Conservation (phyloP, 2,113 vertebrate species). For the Daboia siamensis region DNA sequence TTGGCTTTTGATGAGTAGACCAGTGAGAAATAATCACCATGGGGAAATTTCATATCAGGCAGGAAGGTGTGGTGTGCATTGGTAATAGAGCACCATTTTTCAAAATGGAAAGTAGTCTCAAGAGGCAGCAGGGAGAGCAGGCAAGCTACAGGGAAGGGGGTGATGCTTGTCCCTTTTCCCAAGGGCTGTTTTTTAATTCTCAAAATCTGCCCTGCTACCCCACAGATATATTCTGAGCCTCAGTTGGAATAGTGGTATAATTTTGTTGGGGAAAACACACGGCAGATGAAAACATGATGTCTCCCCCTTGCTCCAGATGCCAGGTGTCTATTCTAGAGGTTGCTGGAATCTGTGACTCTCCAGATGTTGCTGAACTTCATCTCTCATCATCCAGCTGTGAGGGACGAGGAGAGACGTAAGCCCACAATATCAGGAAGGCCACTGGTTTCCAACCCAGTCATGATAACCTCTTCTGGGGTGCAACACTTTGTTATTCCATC, state of each 20-base stretch:
- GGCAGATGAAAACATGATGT: background rate
- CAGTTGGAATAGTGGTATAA: too few relatives aligned
- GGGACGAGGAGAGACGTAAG: background rate
- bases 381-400: background rate
- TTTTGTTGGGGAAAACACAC: background rate
- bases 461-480: background rate
- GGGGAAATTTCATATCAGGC: background rate
- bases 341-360: background rate
- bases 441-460: background rate
- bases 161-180: background rate
- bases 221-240: background rate
- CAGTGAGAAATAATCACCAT: background rate
- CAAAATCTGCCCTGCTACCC: background rate
- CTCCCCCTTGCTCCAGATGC: background rate
- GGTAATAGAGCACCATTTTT: background rate
- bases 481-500: background rate
- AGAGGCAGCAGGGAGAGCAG: background rate
- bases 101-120: background rate
- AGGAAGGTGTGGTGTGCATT: background rate
- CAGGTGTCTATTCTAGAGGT: background rate
- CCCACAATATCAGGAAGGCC: background rate
- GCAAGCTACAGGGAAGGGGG: background rate
- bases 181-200: background rate
- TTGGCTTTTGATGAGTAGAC: background rate
- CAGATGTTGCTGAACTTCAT: background rate